Evolutionary conservation across 2,113 vertebrate genomes (phyloP).

Genomic region (Pogonocichla stellata): DNA sequence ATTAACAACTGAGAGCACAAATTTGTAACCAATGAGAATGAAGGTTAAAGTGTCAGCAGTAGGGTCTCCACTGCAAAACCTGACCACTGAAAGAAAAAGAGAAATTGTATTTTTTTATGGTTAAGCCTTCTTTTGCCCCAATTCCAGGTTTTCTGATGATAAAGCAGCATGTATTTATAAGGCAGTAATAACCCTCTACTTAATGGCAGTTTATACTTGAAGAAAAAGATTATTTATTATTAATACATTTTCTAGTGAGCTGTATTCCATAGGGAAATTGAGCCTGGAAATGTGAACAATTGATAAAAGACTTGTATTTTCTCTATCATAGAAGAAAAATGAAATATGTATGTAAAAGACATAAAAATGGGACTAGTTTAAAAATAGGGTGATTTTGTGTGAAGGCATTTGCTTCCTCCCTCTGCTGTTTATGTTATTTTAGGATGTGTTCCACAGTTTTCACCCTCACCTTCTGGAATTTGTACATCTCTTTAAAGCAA

Average conservation of each 20-base stretch:
- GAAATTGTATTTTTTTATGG: neutral
- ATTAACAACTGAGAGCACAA: neutral
- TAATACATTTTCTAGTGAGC: conserved; percentile 18
- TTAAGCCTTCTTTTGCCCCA: neutral
- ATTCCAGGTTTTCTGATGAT: neutral
- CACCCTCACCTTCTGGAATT: conserved; percentile 42
- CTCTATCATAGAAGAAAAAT: neutral
- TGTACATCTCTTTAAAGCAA: conserved; percentile 5
- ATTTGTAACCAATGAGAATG: neutral
- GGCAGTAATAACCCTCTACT: conserved; percentile 1
- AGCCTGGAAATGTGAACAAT: neutral
- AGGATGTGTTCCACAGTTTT: neutral
- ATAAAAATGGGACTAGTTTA: neutral
- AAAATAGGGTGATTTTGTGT: conserved; percentile 23
- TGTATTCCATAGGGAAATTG: neutral
- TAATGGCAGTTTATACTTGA: conserved; percentile 31
- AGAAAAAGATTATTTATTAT: conserved; percentile 49
- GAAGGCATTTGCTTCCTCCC: conserved; percentile 4
- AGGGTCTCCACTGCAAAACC: neutral
- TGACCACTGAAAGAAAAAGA: neutral
- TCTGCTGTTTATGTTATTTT: conserved; percentile 49
- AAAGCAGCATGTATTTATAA: conserved; percentile 4
- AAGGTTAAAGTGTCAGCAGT: neutral
- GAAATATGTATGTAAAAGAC: neutral
- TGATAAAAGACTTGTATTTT: neutral